These are phyloP conservation scores for Hapalemur alaotrensis DNA, from an alignment of 2,797 vertebrate genomes.

Conservation along the genomic window DNA sequence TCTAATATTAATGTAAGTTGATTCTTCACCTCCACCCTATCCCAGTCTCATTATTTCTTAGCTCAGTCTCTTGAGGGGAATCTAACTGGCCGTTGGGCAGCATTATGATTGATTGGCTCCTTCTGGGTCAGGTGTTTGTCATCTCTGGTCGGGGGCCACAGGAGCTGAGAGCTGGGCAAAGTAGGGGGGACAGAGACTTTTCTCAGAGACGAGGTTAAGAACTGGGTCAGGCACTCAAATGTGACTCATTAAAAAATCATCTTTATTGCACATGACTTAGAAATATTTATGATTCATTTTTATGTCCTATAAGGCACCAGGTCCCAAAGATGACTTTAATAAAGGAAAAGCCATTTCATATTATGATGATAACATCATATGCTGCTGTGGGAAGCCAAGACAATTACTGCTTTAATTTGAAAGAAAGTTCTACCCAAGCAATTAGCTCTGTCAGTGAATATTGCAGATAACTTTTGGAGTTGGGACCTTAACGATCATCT, in stretches of 20 bases:
- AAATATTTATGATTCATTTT: not conserved
- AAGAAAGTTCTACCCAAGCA: conserved; percentile 38
- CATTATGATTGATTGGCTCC: not conserved
- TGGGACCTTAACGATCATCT: not conserved
- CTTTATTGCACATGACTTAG: not conserved
- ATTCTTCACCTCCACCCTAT: not conserved
- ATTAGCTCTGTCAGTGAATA: conserved; percentile 20
- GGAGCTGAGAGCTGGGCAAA: not conserved
- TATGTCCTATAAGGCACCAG: not conserved
- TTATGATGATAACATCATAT: not conserved
- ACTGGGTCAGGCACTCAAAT: not conserved
- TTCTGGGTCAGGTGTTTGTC: not conserved
- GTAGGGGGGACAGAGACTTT: not conserved
- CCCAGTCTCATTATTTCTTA: not conserved
- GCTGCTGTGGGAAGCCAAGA: conserved; percentile 7
- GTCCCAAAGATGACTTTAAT: conserved; percentile 38
- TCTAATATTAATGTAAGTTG: not conserved
- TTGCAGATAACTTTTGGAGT: not conserved
- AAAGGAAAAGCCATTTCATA: conserved; percentile 26
- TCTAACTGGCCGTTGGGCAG: not conserved
- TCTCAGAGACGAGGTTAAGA: not conserved
- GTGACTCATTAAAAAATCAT: not conserved
- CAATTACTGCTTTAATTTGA: conserved; percentile 48
- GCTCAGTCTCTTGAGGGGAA: not conserved
- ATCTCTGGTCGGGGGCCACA: not conserved